Base-by-base conservation (phyloP, 2,797 vertebrate species). In the Sandelia bainsii region DNA sequence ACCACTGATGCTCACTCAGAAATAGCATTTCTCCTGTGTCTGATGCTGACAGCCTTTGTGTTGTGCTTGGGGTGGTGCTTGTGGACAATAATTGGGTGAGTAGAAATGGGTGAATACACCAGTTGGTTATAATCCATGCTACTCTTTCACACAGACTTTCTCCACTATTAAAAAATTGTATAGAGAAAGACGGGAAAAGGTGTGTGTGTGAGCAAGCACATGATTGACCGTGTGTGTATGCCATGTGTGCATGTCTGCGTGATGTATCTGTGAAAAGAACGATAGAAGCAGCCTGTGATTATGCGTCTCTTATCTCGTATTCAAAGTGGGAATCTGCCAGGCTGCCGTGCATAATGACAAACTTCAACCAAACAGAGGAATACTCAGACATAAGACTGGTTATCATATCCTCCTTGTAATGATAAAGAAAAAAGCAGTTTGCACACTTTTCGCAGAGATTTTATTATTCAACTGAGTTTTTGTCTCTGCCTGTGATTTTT, bases 241-340 rank as follows among this genome's bases (percentile, higher is more conserved):
- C 17, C 40, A 34, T 17, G 16, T 59, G 29, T 58, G 49, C 17
- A 29, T 62, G 74, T 5, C 19, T 69, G 50, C 79, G 67, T 27
- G 32, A 69, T 22, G 65, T 68, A 3, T 58, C 44, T 68, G 65
- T 46, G 52, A 67, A 64, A 57, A 72, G 67, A 72, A 52, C 0
- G 45, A 61, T 53, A 72, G 71, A 70, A 57, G 70, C 76, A 84
- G 72, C 40, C 51, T 73, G 82, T 60, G 77, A 90, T 90, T 81
- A 81, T 80, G 39, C 53, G 50, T 68, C 62, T 80, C 74, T 80
- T 84, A 85, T 87, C 81, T 76, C 19, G 3, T 52, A 72, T 77
- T 85, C 67, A 79, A 50, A 79, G 64, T 5, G 19, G 69, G 49
- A 75, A 75, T 79, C 57, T 79, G 59, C 50, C 58, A 67, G 63